Evolutionary conservation across 2,113 vertebrate species (phyloP), one percentile per base, ranked within the genome.

Genomic region (Tenrec ecaudatus): DNA sequence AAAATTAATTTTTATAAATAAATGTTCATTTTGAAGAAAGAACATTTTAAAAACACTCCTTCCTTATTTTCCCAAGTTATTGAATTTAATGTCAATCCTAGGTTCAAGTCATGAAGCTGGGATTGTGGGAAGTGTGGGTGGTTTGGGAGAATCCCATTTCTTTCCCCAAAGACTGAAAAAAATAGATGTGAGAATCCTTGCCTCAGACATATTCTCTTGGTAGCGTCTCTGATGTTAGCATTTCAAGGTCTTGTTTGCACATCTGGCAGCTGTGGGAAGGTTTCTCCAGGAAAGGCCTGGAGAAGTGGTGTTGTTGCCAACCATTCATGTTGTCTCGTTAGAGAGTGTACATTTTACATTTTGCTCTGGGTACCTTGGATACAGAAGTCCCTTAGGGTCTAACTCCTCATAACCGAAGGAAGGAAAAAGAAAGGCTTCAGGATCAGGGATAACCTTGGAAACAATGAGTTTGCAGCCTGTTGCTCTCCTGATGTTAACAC

Each of bases 261-360:
- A 75, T 93, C 77, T 94, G 93, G 66, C 64, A 16, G 4, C 73
- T 60, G 15, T 69, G 86, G 47, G 80, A 71, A 75, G 27, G 31
- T 33, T 64, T 19, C 62, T 84, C 38, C 15, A 60, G 6, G 15
- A 36, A 85, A 88, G 62, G 68, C 62, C 81, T 62, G 12, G 71
- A 88, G 77, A 92, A 86, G 77, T 12, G 69, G 38, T 16, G 91
- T 71, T 82, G 62, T 78, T 91, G n/a, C 82, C 47, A 57, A 27
- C 60, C 31, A 20, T 31, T 57, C 8, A 12, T 69, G 68, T 58
- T 93, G 33, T 84, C 62, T 69, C 73, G 75, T 22, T 31, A 12
- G 6, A 43, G 14, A 33, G 60, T 73, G 79, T 89, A 84, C 62
- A 38, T 33, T 94, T 68, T 76, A 38, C 84, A 76, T 78, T 95